Conservation (phyloP, 1,140 invertebrate genomes). For the Leptoteleia sp. region DNA sequence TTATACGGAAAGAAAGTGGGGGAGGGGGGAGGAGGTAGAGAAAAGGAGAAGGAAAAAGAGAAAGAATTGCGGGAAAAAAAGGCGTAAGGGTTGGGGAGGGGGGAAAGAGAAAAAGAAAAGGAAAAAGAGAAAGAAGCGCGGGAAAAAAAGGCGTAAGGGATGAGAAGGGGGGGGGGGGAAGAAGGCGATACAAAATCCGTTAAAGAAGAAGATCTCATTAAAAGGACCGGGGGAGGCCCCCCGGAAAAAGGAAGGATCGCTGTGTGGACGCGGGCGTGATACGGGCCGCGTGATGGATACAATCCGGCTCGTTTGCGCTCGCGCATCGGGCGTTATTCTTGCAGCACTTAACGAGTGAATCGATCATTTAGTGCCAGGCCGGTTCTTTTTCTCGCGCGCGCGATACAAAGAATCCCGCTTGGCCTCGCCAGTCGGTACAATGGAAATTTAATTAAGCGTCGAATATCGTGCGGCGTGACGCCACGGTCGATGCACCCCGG, state of each 20-base stretch:
- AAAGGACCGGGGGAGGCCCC: conserved; percentile 27
- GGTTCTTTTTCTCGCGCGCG: conserved; percentile 51
- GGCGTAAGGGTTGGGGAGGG: too few species aligned
- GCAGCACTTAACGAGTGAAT: conserved; percentile 64
- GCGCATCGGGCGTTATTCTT: conserved; percentile 54
- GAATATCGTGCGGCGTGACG: conserved; percentile 66
- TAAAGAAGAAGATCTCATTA: conserved; percentile 41
- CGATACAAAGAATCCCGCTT: conserved; percentile 61
- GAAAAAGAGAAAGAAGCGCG: conserved; percentile 2
- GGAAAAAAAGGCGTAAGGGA: conserved; percentile 18
- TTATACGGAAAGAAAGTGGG: too few species aligned
- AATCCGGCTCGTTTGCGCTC: conserved; percentile 60
- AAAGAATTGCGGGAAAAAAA: too few species aligned
- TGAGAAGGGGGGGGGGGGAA: too few species aligned
- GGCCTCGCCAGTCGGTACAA: conserved; percentile 57
- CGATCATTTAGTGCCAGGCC: conserved; percentile 59
- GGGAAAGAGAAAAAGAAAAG: too few species aligned
- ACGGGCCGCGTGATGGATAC: conserved; percentile 41
- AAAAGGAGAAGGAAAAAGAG: too few species aligned
- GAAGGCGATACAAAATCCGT: conserved; percentile 4
- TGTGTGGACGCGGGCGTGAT: conserved; percentile 38
- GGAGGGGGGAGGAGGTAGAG: too few species aligned
- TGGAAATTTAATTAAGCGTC: conserved; percentile 68
- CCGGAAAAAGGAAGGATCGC: conserved; percentile 28
- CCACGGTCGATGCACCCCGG: conserved; percentile 64